Evolutionary conservation across 2,888 invertebrate species (phyloP), one percentile per base, ranked within the genome.

Genomic region (Drosophila setosimentum): DNA sequence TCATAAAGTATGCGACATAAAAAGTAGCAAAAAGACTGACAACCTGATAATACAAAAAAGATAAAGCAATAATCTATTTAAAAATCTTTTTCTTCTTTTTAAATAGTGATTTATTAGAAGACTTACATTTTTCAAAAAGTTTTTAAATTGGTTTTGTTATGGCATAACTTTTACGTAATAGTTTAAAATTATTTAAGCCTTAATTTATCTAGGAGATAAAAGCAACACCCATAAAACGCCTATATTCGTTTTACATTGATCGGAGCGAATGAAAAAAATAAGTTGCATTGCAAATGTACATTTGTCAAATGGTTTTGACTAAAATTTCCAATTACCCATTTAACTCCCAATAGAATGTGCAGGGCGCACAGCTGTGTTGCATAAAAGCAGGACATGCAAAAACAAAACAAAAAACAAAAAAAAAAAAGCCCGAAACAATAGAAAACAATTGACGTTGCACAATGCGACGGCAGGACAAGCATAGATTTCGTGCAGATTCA

Each of bases 401-500:
- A 58, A 30, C 16, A 18, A 32, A 51, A n/a, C 11, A 3, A 6
- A 27, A 33, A 21, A 53, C 8, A 4, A 32, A n/a, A 6, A 33
- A 27, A 37, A 11, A 3, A 35, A 24, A 8, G 18, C 48, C 33
- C 55, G 48, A 67, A 68, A 80, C 69, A 78, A 82, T 68, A 50
- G 73, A 83, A 83, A 83, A 80, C 80, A 80, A 80, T 83, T 80
- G 80, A 83, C 77, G 81, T 77, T 50, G 77, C 67, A 80, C 81
- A 79, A 57, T 68, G 70, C 50, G 67, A 65, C 68, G 68, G 68
- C 54, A 65, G 64, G 71, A 68, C 58, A 67, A 57, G 67, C 69
- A 67, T 60, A 62, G 68, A 78, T 76, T 79, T 71, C 71, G 80
- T 71, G 48, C 70, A 82, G 87, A 76, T 74, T 86, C 73, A 88